Conservation (phyloP, 1,140 invertebrate genomes). For the Ctenoplectra terminalis region DNA sequence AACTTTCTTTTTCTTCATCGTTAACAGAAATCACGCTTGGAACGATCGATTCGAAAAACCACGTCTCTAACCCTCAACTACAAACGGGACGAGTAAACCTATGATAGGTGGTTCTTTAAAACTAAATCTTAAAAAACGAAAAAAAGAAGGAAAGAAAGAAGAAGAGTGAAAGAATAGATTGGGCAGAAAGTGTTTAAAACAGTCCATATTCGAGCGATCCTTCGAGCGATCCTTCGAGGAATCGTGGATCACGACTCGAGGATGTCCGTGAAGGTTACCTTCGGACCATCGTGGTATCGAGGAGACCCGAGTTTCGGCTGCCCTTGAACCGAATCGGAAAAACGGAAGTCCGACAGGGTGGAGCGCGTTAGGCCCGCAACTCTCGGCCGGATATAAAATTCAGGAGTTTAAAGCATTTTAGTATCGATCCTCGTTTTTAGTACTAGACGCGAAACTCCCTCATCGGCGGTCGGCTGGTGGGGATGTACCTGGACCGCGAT, state of each 20-base stretch:
- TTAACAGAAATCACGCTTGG: neutral
- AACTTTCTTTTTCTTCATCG: neutral
- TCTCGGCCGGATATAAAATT: conserved; percentile 81
- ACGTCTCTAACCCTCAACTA: neutral
- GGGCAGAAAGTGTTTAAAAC: too few species aligned
- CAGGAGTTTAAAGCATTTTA: conserved; percentile 83
- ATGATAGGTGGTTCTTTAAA: neutral
- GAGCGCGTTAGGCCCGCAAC: conserved; percentile 43
- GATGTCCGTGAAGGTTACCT: neutral
- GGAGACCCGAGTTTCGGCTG: conserved; percentile 7
- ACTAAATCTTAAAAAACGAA: neutral
- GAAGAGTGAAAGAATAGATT: too few species aligned
- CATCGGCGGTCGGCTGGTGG: conserved; percentile 74
- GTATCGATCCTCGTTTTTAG: conserved; percentile 83
- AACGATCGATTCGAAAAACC: too few species aligned
- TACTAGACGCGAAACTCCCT: conserved; percentile 79
- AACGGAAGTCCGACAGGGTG: conserved; percentile 10
- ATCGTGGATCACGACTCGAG: neutral
- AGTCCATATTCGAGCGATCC: too few species aligned
- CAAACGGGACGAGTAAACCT: neutral
- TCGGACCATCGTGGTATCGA: neutral
- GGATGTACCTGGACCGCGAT: conserved; percentile 76
- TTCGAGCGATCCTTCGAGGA: neutral
- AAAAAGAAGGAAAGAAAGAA: neutral
- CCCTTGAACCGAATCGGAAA: conserved; percentile 14